A percentile compares a stretch with the other conserved stretches of the same genome.
These are phyloP conservation scores for Huso huso DNA, from an alignment of 2,797 vertebrate genomes.

Conservation along the genomic window DNA sequence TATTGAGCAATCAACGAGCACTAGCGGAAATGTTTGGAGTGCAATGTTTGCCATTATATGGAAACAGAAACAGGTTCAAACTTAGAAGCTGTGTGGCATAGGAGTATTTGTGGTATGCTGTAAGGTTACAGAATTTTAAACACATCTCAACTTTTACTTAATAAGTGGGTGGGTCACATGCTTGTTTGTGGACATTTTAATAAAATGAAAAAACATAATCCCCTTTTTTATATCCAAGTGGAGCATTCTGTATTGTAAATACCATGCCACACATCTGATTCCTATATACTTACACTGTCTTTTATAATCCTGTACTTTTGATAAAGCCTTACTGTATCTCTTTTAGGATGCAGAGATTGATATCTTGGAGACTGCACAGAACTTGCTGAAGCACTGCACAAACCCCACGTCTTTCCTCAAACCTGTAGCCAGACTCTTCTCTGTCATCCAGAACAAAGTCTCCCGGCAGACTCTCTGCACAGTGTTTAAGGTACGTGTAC, in stretches of 20 bases:
- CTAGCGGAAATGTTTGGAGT: no score
- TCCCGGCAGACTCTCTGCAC: slow-evolving; percentile 75
- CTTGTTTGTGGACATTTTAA: not conserved
- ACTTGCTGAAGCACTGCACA: slow-evolving; percentile 74
- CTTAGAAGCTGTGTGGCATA: no score
- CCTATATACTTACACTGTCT: not conserved
- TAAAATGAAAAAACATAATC: not conserved
- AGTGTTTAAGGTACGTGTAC: slow-evolving; percentile 74
- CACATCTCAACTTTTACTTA: no score
- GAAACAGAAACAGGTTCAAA: no score
- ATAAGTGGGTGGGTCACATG: not conserved
- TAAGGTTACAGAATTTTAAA: no score
- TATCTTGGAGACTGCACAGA: slow-evolving; percentile 83
- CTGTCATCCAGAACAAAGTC: slow-evolving; percentile 73
- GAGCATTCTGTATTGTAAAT: not conserved
- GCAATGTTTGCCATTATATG: no score
- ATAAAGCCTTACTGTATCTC: slow-evolving; percentile 12
- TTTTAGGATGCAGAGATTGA: slow-evolving; percentile 81
- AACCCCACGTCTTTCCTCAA: slow-evolving; percentile 70
- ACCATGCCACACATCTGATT: not conserved
- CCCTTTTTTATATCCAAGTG: no score
- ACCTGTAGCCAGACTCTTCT: slow-evolving; percentile 81
- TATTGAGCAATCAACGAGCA: no score
- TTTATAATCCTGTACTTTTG: not conserved
- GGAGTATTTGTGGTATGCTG: no score